phyloP scores from a whole-genome alignment of 2,797 vertebrate species.

The Buceros bicornis region DNA sequence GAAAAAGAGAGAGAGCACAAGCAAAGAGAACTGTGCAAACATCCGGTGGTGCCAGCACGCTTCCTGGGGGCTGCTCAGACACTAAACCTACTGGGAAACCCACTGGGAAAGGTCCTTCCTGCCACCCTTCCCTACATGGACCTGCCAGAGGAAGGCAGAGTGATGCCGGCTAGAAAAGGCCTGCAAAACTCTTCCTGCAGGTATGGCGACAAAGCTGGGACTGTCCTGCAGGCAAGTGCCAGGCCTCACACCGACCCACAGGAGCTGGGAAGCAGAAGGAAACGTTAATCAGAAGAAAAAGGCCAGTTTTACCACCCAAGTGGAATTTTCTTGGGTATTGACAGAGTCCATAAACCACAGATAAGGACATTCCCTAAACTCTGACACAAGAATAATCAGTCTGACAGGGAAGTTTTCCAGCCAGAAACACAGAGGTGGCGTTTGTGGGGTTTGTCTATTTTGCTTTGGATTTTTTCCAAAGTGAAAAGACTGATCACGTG shows the following conservation, averaged over 20 bases:
- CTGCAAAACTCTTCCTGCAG: not conserved
- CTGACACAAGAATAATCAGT: not conserved
- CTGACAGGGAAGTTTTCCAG: not conserved
- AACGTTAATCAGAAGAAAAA: not conserved
- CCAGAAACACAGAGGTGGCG: not conserved
- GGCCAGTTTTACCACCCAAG: not conserved
- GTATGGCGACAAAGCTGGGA: not conserved
- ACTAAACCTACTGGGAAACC: not conserved
- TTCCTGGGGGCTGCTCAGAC: not conserved
- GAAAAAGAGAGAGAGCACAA: not conserved
- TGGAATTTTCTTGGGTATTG: not conserved
- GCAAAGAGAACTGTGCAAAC: not conserved
- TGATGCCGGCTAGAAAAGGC: not conserved
- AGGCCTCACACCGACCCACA: not conserved
- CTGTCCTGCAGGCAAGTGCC: not conserved
- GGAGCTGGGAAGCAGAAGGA: not conserved
- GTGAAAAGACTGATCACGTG: rapidly evolving
- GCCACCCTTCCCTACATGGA: not conserved
- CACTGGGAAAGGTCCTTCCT: not conserved
- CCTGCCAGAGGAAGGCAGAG: not conserved
- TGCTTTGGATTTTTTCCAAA: not conserved
- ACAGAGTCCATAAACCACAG: not conserved
- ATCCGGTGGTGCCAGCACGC: not conserved
- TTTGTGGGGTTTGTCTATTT: not conserved
- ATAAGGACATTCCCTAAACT: not conserved